Percentiles rank a stretch among this genome's conserved stretches.
Conservation (phyloP, 2,888 invertebrate species). For the Sphinx pinastri region DNA sequence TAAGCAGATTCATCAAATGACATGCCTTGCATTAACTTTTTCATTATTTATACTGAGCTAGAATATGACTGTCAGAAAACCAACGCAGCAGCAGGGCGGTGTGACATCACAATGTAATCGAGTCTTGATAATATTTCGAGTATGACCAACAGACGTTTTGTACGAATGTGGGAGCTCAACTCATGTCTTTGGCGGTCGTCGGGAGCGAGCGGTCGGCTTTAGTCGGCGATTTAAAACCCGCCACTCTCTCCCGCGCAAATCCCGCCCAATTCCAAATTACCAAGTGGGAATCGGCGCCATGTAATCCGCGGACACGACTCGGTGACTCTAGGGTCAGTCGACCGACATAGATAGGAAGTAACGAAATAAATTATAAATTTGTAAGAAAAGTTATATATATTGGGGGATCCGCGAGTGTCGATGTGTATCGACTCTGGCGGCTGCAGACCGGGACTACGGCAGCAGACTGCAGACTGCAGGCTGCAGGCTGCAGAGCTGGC, state of each 20-base stretch:
- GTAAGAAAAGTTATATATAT: slow-evolving; percentile 75
- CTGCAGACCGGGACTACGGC: slow-evolving; percentile 54
- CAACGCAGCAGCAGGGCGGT: slow-evolving; percentile 20
- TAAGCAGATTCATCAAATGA: slow-evolving; percentile 12
- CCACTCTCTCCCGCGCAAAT: background rate
- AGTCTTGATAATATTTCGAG: slow-evolving; percentile 12
- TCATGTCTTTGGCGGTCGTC: slow-evolving; percentile 29
- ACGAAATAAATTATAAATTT: slow-evolving; percentile 83
- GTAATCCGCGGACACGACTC: slow-evolving; percentile 26
- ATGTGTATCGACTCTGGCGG: slow-evolving; percentile 80
- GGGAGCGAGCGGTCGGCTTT: slow-evolving; percentile 26
- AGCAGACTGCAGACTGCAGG: slow-evolving; percentile 60
- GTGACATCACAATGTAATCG: slow-evolving; percentile 18
- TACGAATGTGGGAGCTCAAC: slow-evolving; percentile 10
- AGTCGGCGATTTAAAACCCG: background rate
- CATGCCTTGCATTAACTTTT: slow-evolving; percentile 13
- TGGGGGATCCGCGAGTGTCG: slow-evolving; percentile 71
- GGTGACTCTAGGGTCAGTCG: slow-evolving; percentile 55
- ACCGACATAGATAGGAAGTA: slow-evolving; percentile 82
- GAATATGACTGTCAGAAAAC: slow-evolving; percentile 9
- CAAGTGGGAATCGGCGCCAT: slow-evolving; percentile 22
- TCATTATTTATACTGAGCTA: slow-evolving; percentile 18
- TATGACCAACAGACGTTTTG: slow-evolving; percentile 17
- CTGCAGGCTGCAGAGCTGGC: slow-evolving; percentile 54
- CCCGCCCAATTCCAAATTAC: slow-evolving; percentile 13